These are phyloP conservation scores for Eleginops maclovinus DNA, from an alignment of 2,113 vertebrate genomes.

Conservation along the genomic window DNA sequence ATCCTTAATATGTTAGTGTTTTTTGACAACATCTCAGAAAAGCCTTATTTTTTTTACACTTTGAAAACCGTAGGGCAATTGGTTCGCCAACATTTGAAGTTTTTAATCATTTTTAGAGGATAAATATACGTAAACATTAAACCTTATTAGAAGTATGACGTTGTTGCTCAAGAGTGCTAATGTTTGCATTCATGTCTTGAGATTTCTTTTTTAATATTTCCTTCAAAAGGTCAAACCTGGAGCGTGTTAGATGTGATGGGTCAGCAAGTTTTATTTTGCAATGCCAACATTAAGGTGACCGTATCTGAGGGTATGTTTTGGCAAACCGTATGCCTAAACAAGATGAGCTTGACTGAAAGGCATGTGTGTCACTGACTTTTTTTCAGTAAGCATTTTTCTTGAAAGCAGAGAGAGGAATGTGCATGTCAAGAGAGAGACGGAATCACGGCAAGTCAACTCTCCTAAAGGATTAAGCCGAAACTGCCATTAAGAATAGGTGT, in stretches of 20 bases:
- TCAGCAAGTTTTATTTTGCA: background rate
- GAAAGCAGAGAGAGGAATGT: slow-evolving; percentile 19
- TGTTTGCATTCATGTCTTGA: background rate
- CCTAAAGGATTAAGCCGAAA: slow-evolving; percentile 62
- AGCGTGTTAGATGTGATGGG: background rate
- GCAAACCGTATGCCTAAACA: no score
- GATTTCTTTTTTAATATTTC: background rate
- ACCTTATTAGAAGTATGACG: background rate
- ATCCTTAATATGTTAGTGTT: background rate
- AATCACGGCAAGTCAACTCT: slow-evolving; percentile 36
- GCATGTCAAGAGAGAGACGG: slow-evolving; percentile 34
- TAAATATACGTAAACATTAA: background rate
- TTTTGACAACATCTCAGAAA: background rate
- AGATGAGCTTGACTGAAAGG: background rate
- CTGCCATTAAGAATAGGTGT: slow-evolving; percentile 83
- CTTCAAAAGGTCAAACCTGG: background rate
- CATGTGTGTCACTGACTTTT: background rate
- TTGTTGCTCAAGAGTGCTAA: background rate
- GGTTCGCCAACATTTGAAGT: background rate
- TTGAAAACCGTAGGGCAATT: background rate
- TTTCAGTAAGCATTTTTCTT: background rate
- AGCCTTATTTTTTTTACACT: background rate
- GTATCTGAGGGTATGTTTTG: background rate
- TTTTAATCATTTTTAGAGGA: background rate
- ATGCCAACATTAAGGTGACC: background rate